Evolutionary conservation across 2,797 vertebrate genomes (phyloP), one percentile per base, ranked within the genome.

Genomic region (Bryconaethiops microstoma): DNA sequence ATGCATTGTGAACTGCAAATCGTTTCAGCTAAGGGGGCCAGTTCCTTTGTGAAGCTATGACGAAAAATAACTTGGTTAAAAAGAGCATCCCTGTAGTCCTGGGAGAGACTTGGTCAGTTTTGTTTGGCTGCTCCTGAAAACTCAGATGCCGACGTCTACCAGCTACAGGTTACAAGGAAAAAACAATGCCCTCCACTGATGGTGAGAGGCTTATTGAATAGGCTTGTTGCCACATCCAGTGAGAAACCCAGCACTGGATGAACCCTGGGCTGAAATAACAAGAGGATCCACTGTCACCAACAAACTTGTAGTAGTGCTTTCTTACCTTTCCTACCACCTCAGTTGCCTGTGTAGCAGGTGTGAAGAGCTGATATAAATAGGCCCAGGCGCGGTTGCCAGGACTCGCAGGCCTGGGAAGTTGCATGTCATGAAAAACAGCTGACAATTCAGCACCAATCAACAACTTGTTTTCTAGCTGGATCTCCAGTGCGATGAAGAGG

Each of bases 1-100:
- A 91, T 85, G 91, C 92, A 94, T 95, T 95, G 94, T 94, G 92
- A 91, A 87, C 92, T 91, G 94, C 93, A 94, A 94, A 94, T 94
- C 90, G 92, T 93, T 94, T 94, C 93, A 92, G 92, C 93, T 87
- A 91, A 92, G 93, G 92, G 91, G 93, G 91, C 78, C 90, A 89
- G 91, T 89, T 89, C 90, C 92, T 94, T 94, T 94, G 92, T 94
- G 90, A 84, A 90, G 86, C 91, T 91, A 86, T 64, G 84, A 88
- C 83, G 87, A 92, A 93, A 92, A 94, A 94, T 92, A 93, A 93
- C 91, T 90, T 90, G 86, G 89, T 92, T 86, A 84, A 91, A 92
- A 94, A 94, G 90, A 92, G 89, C 88, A 90, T 88, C 91, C 76
- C 90, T 87, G 86, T 90, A 92, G 92, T 93, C 92, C 91, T 91